Conservation (phyloP, 2,113 vertebrate genomes). For the Nestor notabilis region DNA sequence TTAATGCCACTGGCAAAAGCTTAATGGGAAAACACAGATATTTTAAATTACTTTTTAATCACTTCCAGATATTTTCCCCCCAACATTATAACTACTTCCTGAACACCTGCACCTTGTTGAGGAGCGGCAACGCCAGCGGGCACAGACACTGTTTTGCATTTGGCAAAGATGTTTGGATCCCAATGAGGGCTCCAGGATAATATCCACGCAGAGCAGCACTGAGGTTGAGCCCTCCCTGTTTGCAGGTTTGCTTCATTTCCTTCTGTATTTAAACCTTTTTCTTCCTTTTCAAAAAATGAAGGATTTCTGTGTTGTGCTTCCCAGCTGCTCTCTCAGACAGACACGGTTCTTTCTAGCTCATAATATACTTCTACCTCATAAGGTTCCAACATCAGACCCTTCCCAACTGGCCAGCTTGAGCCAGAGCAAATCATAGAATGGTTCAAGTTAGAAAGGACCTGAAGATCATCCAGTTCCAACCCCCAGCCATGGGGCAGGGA, state of each 20-base stretch:
- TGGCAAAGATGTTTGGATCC: neutral
- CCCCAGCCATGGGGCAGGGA: neutral
- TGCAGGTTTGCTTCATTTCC: neutral
- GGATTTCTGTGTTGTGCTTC: neutral
- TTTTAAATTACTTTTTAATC: conserved; percentile 41
- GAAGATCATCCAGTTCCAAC: neutral
- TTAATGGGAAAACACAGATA: conserved; percentile 15
- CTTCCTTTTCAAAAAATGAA: neutral
- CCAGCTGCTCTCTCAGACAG: neutral
- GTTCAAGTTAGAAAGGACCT: neutral
- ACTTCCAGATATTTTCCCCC: neutral
- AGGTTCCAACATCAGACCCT: neutral
- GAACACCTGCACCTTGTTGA: neutral
- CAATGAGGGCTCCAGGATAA: neutral
- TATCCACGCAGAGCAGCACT: neutral
- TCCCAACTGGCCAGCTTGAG: neutral
- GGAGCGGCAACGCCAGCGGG: neutral
- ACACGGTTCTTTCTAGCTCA: neutral
- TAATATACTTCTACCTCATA: neutral
- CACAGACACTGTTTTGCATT: neutral
- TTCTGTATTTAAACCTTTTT: neutral
- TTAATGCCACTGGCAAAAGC: neutral
- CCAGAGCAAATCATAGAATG: neutral
- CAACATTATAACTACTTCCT: neutral
- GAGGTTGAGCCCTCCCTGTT: neutral